Base-by-base conservation (phyloP, 2,113 vertebrate genomes). In the Maccullochella peelii region DNA sequence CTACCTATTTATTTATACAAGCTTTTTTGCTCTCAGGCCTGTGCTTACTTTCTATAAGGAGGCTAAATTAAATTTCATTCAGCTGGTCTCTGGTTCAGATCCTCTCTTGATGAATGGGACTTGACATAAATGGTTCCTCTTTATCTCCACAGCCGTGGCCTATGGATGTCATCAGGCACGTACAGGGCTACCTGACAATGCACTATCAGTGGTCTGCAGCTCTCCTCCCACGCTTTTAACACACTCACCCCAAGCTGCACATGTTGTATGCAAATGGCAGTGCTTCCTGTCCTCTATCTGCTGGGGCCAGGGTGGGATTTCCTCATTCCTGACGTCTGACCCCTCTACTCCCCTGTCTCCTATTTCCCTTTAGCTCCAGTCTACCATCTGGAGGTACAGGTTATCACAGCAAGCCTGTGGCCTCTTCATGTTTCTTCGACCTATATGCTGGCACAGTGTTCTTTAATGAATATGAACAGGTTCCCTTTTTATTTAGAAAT, bases 241-340 rank as follows among this genome's bases (percentile, higher is more conserved):
- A 1, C 68, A 5, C 61, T 86, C 55, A 76, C 76, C 85, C 82
- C n/a, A 23, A 86, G 40, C 80, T 77, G 82, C 91, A 85, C 40
- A 78, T 85, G 27, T 65, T 80, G 86, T 90, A 91, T 92, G 89
- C 86, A 91, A 90, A 89, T 76, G 63, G 68, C 0, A 58, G 57
- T 27, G 62, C 88, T 93, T 94, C 91, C 94, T 94, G 93, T 77
- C 62, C 78, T 80, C 82, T 90, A 85, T 91, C 89, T 88, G 70
- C 71, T 36, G 82, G 70, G 84, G 71, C 85, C 84, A 88, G 89
- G 89, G 90, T 91, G 92, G 93, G 92, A 92, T 89, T 93, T 95
- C 92, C 92, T 94, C 91, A 91, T 94, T 93, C 88, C 89, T 91
- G 86, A 80, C 15, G 72, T 86, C 73, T 86, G 86, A 88, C 90